phyloP scores from a whole-genome alignment of 2,797 vertebrate genomes.

The Taenioides sp. region DNA sequence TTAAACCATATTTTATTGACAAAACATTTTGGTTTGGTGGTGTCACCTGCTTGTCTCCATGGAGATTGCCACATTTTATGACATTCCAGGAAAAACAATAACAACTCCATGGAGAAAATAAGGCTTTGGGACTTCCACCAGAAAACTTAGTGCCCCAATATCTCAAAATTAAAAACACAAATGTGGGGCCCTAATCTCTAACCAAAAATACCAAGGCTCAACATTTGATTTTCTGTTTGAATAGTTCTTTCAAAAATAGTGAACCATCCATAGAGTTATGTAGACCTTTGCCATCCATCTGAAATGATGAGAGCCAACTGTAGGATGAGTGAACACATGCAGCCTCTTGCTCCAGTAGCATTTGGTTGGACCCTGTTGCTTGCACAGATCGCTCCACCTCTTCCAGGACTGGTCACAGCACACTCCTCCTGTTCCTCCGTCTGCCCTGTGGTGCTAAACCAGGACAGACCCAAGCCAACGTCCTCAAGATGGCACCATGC shows the following conservation, averaged over 20 bases:
- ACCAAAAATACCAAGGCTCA: no score
- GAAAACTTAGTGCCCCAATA: no score
- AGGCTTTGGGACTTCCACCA: no score
- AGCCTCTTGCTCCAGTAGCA: not conserved
- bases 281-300: not conserved
- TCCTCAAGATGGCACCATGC: not conserved
- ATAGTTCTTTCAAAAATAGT: not conserved
- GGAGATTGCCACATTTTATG: no score
- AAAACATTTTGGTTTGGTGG: no score
- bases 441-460: not conserved
- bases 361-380: slow-evolving; percentile 2
- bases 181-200: no score
- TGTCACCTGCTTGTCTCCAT: no score
- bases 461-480: not conserved
- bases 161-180: no score
- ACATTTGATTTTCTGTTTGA: no score
- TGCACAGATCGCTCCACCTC: slow-evolving; percentile 1
- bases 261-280: not conserved
- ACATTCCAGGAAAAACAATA: no score
- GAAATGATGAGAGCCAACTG: not conserved
- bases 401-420: slow-evolving; percentile 1
- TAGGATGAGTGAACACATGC: not conserved
- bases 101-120: no score
- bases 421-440: slow-evolving; percentile 13
- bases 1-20: no score